Conservation (phyloP, 2,113 vertebrate genomes). For the Phyllopteryx taeniolatus region DNA sequence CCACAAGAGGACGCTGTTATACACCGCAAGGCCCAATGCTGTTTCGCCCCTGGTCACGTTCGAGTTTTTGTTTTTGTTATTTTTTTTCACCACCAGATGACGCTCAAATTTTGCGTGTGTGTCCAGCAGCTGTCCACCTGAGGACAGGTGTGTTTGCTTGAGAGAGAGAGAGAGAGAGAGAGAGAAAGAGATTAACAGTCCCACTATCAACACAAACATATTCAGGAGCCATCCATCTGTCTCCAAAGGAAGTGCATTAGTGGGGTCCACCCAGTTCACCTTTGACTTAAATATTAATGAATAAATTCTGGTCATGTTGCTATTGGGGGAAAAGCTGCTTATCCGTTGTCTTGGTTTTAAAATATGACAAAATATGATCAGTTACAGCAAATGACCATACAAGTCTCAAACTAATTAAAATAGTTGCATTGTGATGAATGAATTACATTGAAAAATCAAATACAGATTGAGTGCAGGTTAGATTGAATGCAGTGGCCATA, state of each 20-base stretch:
- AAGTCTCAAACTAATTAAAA: too few species aligned
- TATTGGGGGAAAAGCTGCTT: too few species aligned
- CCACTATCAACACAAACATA: conserved; percentile 1
- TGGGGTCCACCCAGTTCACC: background rate
- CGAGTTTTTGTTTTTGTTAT: background rate
- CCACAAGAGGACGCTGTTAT: conserved; percentile 44
- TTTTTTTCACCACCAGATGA: conserved; percentile 18
- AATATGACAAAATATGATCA: too few species aligned
- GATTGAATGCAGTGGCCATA: too few species aligned
- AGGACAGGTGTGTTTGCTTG: conserved; percentile 4
- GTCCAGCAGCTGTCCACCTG: background rate
- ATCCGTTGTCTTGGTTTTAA: too few species aligned
- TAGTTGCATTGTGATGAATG: too few species aligned
- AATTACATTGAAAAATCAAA: too few species aligned
- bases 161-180: background rate
- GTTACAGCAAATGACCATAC: too few species aligned
- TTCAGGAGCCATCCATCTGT: conserved; percentile 7
- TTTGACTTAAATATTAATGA: background rate
- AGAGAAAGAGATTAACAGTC: background rate
- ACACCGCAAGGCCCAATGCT: background rate
- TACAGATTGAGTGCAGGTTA: too few species aligned
- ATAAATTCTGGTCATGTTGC: background rate
- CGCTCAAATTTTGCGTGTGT: conserved; percentile 1
- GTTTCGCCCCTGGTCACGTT: background rate
- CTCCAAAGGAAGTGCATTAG: background rate